Conservation (phyloP, 2,113 vertebrate genomes). For the Dendrocopos noguchii region DNA sequence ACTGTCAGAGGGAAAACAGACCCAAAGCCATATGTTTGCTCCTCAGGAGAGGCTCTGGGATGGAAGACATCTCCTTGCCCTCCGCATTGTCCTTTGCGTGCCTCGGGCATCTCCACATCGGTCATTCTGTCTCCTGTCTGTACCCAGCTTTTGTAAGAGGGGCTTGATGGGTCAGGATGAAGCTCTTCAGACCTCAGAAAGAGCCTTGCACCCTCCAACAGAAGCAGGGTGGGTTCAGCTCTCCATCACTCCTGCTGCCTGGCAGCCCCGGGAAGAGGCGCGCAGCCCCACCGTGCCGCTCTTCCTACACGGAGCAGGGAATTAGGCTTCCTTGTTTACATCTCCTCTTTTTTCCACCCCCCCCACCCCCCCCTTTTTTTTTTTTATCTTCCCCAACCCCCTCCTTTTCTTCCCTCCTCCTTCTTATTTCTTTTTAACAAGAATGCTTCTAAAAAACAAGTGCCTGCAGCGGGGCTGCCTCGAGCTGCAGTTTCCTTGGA, state of each 20-base stretch:
- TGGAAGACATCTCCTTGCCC: neutral
- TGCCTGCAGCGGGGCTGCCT: slow-evolving; percentile 47
- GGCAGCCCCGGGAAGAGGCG: neutral
- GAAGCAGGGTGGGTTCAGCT: neutral
- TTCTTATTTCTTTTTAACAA: slow-evolving; percentile 1
- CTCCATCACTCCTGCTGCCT: neutral
- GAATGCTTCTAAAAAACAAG: slow-evolving; percentile 72
- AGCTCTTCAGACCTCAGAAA: neutral
- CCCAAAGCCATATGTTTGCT: neutral
- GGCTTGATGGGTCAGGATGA: neutral
- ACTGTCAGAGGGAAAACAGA: neutral
- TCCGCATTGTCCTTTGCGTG: neutral
- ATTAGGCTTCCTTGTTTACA: slow-evolving; percentile 66
- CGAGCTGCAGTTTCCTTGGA: slow-evolving; percentile 63
- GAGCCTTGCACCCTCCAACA: neutral
- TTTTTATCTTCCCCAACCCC: slow-evolving; percentile 41
- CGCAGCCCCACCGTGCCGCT: neutral
- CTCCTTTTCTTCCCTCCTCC: neutral
- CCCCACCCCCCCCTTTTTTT: neutral
- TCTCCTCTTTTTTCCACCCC: slow-evolving; percentile 37
- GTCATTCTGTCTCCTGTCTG: neutral
- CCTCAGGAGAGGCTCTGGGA: neutral
- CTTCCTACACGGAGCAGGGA: slow-evolving; percentile 3
- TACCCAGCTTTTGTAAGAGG: neutral
- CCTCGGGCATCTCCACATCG: rapidly evolving